Evolutionary conservation across 2,888 invertebrate species (phyloP), one percentile per base, ranked within the genome.

Genomic region (Erebia palarica): DNA sequence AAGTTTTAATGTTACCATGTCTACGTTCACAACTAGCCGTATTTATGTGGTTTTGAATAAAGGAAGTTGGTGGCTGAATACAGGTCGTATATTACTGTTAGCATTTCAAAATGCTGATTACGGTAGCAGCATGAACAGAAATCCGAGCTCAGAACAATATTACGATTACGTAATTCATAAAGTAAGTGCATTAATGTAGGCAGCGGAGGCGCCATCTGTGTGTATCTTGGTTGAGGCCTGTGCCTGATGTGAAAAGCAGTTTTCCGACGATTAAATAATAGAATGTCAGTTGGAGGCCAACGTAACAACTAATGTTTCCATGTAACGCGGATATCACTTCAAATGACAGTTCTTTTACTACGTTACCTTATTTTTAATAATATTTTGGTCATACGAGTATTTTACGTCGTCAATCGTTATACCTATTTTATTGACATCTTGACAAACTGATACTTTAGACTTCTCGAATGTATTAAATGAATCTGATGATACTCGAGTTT

Each of bases 171-270:
- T 87, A 86, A 88, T 86, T 88, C 86, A 86, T 87, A 85, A 86
- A 87, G 85, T 83, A 86, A 85, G 83, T 88, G 86, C 87, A 91
- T 89, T 88, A 88, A 85, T 84, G 84, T 84, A 80, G 79, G 80
- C 83, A 84, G 82, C 82, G 79, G 79, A 85, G 81, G 82, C 84
- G 84, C 81, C 83, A 86, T 87, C 86, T 88, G 88, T 88, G 84
- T 87, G 82, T 82, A 80, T 81, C 82, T 85, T 81, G 79, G 80
- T 80, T 81, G 83, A 82, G 83, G 83, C 81, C 88, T 91, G 91
- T 84, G 88, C 78, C 84, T 91, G 91, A 91, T 89, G 86, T 91
- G 90, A 91, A 92, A 91, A 91, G 89, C 89, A 85, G 86, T 89
- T 88, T 88, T 86, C 86, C 79, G 83, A 85, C 79, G 74, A 84